Conservation (phyloP, 2,888 invertebrate genomes). For the Cerceris rybyensis region DNA sequence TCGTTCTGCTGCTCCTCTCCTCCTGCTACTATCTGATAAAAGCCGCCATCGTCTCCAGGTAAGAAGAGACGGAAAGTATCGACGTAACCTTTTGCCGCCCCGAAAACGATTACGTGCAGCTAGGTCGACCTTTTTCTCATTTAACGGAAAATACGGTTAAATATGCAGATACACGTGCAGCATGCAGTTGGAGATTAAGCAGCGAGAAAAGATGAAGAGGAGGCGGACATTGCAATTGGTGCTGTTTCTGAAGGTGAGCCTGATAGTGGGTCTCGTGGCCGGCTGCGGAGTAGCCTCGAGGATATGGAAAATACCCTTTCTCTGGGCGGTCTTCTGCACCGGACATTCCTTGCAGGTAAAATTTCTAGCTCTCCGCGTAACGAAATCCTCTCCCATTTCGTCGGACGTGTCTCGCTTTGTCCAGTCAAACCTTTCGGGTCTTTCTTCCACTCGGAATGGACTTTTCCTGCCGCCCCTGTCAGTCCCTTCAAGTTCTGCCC, state of each 20-base stretch:
- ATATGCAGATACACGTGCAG: slow-evolving; percentile 83
- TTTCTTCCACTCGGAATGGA: too few relatives aligned
- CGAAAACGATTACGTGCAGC: not conserved
- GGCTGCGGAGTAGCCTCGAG: slow-evolving; percentile 79
- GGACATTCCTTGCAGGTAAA: slow-evolving; percentile 79
- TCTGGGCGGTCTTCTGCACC: slow-evolving; percentile 80
- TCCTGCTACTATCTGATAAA: slow-evolving; percentile 83
- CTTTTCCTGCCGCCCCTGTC: too few relatives aligned
- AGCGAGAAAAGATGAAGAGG: slow-evolving; percentile 85
- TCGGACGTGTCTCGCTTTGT: too few relatives aligned
- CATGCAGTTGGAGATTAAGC: slow-evolving; percentile 84
- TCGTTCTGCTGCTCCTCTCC: slow-evolving; percentile 81
- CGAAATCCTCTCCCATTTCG: too few relatives aligned
- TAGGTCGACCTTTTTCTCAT: not conserved
- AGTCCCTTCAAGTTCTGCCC: too few relatives aligned
- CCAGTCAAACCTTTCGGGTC: too few relatives aligned
- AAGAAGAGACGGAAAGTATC: not conserved
- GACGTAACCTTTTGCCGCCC: too few relatives aligned
- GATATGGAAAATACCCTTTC: slow-evolving; percentile 76
- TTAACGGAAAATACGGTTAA: not conserved
- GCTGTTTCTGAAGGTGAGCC: slow-evolving; percentile 84
- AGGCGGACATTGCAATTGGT: slow-evolving; percentile 84
- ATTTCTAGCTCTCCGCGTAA: too few relatives aligned
- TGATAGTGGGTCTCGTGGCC: slow-evolving; percentile 82
- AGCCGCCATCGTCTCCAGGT: slow-evolving; percentile 84